Evolutionary conservation across 2,113 vertebrate species (phyloP), one percentile per base, ranked within the genome.

Genomic region (Sylvilagus bachmani): DNA sequence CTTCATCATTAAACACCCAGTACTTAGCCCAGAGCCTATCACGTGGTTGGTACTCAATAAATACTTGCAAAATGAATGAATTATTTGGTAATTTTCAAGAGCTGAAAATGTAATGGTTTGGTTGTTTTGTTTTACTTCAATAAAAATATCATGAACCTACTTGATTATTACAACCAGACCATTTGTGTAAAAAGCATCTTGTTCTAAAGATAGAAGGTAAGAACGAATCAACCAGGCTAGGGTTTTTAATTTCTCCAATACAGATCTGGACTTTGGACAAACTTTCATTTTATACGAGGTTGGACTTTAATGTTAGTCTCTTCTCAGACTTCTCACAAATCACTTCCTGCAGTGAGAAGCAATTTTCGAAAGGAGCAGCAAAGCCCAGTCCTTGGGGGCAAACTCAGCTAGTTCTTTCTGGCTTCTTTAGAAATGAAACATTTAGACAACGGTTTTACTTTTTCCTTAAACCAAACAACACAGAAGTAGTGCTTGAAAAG

Each of bases 381-480:
- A 95, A 86, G n/a, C 53, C 70, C 62, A 83, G 11, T 89, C 75
- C 69, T 75, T 83, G 53, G 61, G 55, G 53, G 27, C 36, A 86
- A 92, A 92, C 79, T 91, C 74, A 86, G 33, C n/a, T 93, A 95
- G 61, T 17, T 64, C 67, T 79, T 95, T 96, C 80, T 95, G 61
- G n/a, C n/a, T 95, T 97, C 53, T 95, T 96, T 93, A 84, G 16
- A 90, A 96, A 93, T 93, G 25, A 96, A 96, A 86, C 61, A 91
- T 92, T 86, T 86, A 85, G 13, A 64, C 22, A 71, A 29, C 67
- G 5, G 29, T 75, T 58, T 71, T 83, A 75, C 44, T 69, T 84
- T 87, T 92, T 90, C 87, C 25, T 80, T 86, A 89, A 88, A 66
- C 69, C 25, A 93, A 89, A 82, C 67, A 87, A 17, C n/a, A 61